Evolutionary conservation across 2,113 vertebrate genomes (phyloP).

Genomic region (Xyrauchen texanus): DNA sequence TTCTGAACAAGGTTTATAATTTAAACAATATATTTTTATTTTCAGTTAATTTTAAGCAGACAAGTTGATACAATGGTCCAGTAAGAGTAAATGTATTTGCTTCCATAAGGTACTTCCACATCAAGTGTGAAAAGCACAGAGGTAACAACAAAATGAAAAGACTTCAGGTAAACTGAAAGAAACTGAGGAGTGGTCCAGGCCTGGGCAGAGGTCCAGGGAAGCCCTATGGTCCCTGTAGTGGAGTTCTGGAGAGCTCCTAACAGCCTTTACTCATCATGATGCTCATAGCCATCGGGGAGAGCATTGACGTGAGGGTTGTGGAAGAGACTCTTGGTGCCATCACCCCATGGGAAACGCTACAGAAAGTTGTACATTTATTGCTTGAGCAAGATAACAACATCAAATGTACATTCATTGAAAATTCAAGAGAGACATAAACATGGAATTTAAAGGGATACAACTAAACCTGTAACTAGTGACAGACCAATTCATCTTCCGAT

Average conservation of each 20-base stretch:
- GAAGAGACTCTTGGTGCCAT: constrained; percentile 86
- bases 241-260: constrained; percentile 50
- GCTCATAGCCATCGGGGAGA: constrained; percentile 91
- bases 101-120: constrained; percentile 54
- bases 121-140: constrained; percentile 54
- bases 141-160: constrained; percentile 53
- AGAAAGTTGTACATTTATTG: not conserved
- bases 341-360: constrained; percentile 96
- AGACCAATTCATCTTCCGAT: no score
- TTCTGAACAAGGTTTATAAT: constrained; percentile 20
- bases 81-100: constrained; percentile 36
- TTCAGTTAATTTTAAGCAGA: constrained; percentile 60
- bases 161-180: constrained; percentile 62
- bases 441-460: not conserved
- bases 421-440: not conserved
- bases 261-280: constrained; percentile 69
- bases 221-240: constrained; percentile 65
- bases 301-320: constrained; percentile 87
- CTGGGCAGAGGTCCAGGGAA: not conserved
- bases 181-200: constrained; percentile 64
- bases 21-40: constrained; percentile 61
- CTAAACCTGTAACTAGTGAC: not conserved
- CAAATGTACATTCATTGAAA: not conserved
- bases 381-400: not conserved
- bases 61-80: constrained; percentile 66